phyloP scores from a whole-genome alignment of 2,797 vertebrate species.

The Semaprochilodus insignis region DNA sequence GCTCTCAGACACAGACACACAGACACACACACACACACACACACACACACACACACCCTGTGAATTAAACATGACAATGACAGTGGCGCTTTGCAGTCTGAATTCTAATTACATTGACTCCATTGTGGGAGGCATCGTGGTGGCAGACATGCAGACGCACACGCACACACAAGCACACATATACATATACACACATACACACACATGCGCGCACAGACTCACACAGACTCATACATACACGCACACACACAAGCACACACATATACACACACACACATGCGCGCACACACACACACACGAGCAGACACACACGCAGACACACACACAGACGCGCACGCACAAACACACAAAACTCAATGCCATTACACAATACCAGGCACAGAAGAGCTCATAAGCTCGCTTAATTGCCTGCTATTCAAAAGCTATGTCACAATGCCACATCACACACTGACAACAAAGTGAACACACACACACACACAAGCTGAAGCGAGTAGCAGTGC shows the following conservation, averaged over 20 bases:
- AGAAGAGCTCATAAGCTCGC: constrained; percentile 34
- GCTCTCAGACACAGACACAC: constrained; percentile 37
- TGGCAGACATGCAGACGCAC: constrained; percentile 27
- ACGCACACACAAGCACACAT: constrained; percentile 25
- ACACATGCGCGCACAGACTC: too few species aligned
- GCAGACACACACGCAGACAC: too few species aligned
- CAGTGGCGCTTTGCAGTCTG: constrained; percentile 73
- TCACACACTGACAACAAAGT: constrained; percentile 25
- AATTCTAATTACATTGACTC: constrained; percentile 80
- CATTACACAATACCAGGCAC: constrained; percentile 41
- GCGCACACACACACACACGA: too few species aligned
- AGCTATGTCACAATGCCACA: constrained; percentile 15
- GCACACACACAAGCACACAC: too few species aligned
- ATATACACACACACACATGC: too few species aligned
- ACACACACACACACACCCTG: constrained; percentile 48
- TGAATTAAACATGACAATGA: constrained; percentile 83
- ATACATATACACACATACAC: constrained; percentile 23
- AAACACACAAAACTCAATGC: constrained; percentile 30
- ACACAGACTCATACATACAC: too few species aligned
- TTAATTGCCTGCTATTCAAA: constrained; percentile 45
- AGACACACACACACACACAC: constrained; percentile 27
- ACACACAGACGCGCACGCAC: too few species aligned
- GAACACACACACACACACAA: constrained; percentile 30
- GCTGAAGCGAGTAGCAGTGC: constrained; percentile 4
- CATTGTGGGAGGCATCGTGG: constrained; percentile 60